phyloP scores from a whole-genome alignment of 2,888 invertebrate species.

The Eledona agricola region DNA sequence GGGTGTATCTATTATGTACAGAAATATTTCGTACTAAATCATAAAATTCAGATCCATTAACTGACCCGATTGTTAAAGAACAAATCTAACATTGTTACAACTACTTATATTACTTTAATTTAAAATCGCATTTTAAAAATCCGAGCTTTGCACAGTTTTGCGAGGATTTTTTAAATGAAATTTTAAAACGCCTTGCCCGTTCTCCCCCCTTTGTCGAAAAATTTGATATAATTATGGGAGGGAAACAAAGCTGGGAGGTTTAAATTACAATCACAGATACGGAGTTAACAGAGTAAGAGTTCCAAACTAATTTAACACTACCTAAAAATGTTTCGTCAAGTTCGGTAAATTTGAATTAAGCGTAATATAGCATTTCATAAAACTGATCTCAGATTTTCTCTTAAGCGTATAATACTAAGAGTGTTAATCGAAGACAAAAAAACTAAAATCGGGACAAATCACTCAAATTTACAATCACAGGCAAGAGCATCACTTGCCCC shows the following conservation, averaged over 20 bases:
- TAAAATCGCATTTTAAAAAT: slow-evolving; percentile 18
- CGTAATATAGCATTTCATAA: slow-evolving; percentile 47
- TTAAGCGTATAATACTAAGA: slow-evolving; percentile 49
- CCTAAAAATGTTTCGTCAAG: no score
- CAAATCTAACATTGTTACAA: slow-evolving; percentile 4
- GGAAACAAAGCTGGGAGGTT: slow-evolving; percentile 22
- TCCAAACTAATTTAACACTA: slow-evolving; percentile 42
- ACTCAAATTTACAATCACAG: no score
- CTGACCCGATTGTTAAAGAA: slow-evolving; percentile 16
- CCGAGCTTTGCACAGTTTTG: no score
- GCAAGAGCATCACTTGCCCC: no score
- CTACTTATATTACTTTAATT: slow-evolving; percentile 13
- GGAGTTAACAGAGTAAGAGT: slow-evolving; percentile 43
- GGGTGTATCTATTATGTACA: no score
- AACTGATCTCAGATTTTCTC: slow-evolving; percentile 43
- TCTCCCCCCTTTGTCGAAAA: slow-evolving; percentile 16
- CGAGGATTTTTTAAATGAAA: slow-evolving; percentile 6
- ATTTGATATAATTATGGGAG: slow-evolving; percentile 15
- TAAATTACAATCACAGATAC: slow-evolving; percentile 50
- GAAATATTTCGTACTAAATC: no score
- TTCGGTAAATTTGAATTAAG: slow-evolving; percentile 47
- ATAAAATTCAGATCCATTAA: slow-evolving; percentile 6
- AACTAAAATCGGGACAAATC: slow-evolving; percentile 18
- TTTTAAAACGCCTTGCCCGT: slow-evolving; percentile 13
- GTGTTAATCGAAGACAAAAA: slow-evolving; percentile 37